Conservation (phyloP, 2,113 vertebrate genomes). For the Ophiodon elongatus region DNA sequence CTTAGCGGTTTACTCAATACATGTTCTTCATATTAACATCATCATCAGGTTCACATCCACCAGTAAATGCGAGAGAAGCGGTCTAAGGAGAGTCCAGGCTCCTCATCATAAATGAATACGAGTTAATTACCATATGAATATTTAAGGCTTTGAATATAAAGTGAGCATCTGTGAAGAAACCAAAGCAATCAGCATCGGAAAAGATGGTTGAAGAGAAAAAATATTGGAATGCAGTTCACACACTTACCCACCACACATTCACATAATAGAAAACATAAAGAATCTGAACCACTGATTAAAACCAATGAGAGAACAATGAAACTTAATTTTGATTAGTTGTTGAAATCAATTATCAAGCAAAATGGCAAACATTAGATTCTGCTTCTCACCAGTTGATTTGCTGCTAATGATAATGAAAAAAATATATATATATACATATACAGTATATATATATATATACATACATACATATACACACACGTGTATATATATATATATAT, state of each 20-base stretch:
- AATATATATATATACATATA: too few relatives aligned
- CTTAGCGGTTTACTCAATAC: background rate
- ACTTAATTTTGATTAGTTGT: background rate
- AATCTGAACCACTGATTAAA: background rate
- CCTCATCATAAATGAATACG: background rate
- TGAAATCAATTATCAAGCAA: background rate
- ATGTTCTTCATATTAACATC: conserved; percentile 4
- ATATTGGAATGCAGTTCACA: background rate
- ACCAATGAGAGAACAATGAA: background rate
- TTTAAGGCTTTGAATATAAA: conserved; percentile 27
- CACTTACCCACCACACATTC: background rate
- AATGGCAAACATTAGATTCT: background rate
- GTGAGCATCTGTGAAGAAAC: background rate
- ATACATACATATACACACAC: too few relatives aligned
- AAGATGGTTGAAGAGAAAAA: background rate
- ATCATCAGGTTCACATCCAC: background rate
- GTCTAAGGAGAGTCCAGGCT: background rate
- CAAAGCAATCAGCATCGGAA: background rate
- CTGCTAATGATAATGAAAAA: too few relatives aligned
- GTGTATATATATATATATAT: too few relatives aligned
- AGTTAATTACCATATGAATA: conserved; percentile 22
- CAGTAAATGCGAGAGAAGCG: background rate
- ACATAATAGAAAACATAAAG: background rate
- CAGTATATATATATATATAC: too few relatives aligned
- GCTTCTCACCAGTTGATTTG: too few relatives aligned